Conservation (phyloP, 1,140 invertebrate genomes). For the Brachionus asplanchnoidis region DNA sequence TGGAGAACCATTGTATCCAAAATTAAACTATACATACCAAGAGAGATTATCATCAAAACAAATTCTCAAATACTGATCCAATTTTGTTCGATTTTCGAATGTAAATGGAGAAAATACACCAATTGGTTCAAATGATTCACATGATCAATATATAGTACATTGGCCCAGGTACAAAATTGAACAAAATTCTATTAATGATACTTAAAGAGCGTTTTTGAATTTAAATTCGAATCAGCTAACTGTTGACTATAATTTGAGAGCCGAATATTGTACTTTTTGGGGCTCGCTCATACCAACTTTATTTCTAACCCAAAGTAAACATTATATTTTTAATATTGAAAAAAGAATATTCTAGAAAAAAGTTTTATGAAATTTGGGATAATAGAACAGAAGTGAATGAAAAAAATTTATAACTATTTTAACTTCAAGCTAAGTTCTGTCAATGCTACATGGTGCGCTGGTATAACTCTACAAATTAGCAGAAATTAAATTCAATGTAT, state of each 20-base stretch:
- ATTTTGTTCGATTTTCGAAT: conserved; percentile 68
- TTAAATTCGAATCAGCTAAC: conserved; percentile 1
- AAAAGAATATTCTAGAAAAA: background rate
- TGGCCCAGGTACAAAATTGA: conserved; percentile 28
- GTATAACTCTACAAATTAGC: too few species aligned
- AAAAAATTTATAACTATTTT: too few species aligned
- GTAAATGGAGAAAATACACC: background rate
- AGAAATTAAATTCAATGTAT: too few species aligned
- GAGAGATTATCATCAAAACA: conserved; percentile 74
- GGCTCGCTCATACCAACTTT: background rate
- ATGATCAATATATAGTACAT: background rate
- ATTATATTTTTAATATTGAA: background rate
- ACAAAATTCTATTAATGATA: background rate
- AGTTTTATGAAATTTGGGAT: too few species aligned
- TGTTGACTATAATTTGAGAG: background rate
- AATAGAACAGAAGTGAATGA: too few species aligned
- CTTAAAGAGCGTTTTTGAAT: background rate
- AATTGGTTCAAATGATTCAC: background rate
- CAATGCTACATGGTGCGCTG: too few species aligned
- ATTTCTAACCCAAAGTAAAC: conserved; percentile 21
- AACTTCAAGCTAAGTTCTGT: too few species aligned
- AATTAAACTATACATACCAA: conserved; percentile 65
- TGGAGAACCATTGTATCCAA: conserved; percentile 76
- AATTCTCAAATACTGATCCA: conserved; percentile 78
- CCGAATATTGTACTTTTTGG: conserved; percentile 40